phyloP scores from a whole-genome alignment of 2,113 vertebrate genomes.

The Sigmodon hispidus region DNA sequence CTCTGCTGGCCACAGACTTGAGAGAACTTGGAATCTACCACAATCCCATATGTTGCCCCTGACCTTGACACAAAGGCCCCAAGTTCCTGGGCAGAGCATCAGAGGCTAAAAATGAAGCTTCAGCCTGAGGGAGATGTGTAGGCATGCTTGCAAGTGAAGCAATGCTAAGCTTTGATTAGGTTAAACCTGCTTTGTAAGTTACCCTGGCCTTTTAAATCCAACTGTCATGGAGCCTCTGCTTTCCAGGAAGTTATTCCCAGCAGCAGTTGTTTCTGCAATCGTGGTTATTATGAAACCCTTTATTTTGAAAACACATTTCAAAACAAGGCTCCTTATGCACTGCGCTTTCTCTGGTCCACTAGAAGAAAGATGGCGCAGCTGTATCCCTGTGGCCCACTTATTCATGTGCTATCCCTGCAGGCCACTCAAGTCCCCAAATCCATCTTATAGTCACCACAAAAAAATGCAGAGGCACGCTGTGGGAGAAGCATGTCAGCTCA shows the following conservation, averaged over 20 bases:
- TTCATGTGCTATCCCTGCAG: slow-evolving; percentile 45
- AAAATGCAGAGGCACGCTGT: slow-evolving; percentile 70
- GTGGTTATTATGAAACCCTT: slow-evolving; percentile 71
- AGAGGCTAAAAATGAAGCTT: slow-evolving; percentile 30
- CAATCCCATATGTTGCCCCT: neutral
- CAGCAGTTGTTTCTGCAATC: slow-evolving; percentile 71
- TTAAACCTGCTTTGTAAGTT: slow-evolving; percentile 65
- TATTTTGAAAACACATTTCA: slow-evolving; percentile 77
- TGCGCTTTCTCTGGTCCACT: slow-evolving; percentile 62
- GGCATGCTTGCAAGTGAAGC: neutral
- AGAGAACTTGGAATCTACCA: neutral
- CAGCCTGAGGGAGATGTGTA: neutral
- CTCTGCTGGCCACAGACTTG: neutral
- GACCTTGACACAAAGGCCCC: slow-evolving; percentile 47
- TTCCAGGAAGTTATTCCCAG: slow-evolving; percentile 76
- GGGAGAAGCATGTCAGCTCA: slow-evolving; percentile 72
- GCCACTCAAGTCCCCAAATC: slow-evolving; percentile 69
- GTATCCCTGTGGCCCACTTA: slow-evolving; percentile 56
- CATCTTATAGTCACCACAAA: slow-evolving; percentile 66
- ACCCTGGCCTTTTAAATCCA: slow-evolving; percentile 62
- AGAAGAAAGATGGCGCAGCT: slow-evolving; percentile 69
- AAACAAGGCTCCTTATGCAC: slow-evolving; percentile 71
- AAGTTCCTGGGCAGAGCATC: neutral
- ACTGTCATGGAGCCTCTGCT: slow-evolving; percentile 71
- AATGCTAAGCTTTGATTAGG: slow-evolving; percentile 25